Evolutionary conservation across 2,113 vertebrate species (phyloP), one percentile per base, ranked within the genome.

Genomic region (Pipra filicauda): DNA sequence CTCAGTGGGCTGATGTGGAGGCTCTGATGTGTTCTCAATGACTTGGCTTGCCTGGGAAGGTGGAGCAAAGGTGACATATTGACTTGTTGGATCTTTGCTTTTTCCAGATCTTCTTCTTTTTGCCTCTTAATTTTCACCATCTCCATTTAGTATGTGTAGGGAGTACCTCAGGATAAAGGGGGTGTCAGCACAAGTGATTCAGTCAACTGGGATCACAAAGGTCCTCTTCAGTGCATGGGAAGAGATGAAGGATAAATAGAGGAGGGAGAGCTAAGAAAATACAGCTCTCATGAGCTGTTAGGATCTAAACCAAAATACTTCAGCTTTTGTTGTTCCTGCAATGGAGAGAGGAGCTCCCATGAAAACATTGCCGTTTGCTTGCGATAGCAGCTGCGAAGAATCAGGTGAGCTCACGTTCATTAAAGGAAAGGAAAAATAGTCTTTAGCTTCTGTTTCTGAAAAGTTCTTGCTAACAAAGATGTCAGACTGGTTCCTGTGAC

Each of bases 381-480:
- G 15, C 10, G 19, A 5, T 69, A 61, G 71, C 23, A 72, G 31
- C 48, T 62, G 39, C 11, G 28, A 41, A 55, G 52, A 86, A 16
- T 73, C 30, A 55, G 28, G 22, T 12, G 35, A 52, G 30, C 19
- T 57, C 35, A 35, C 26, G 17, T 9, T 52, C 24, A 8, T 17
- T 51, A 31, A 39, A 88, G 27, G n/a, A 48, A 39, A 89, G 9
- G 12, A 55, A 35, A 66, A 46, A 3, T 3, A 41, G 9, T 10
- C 37, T 48, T 62, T 15, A 17, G 13, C 66, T 70, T 19, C n/a
- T 87, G 7, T 44, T 77, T 12, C n/a, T 31, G 41, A 48, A 15
- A 78, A 81, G 7, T 39, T 67, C 2, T 3, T 0, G 0, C 24
- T 54, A 15, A 30, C 1, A 3, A 15, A 66, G 58, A 54, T 16